Conservation (phyloP, 2,113 vertebrate species). For the Corythornis cristatus region DNA sequence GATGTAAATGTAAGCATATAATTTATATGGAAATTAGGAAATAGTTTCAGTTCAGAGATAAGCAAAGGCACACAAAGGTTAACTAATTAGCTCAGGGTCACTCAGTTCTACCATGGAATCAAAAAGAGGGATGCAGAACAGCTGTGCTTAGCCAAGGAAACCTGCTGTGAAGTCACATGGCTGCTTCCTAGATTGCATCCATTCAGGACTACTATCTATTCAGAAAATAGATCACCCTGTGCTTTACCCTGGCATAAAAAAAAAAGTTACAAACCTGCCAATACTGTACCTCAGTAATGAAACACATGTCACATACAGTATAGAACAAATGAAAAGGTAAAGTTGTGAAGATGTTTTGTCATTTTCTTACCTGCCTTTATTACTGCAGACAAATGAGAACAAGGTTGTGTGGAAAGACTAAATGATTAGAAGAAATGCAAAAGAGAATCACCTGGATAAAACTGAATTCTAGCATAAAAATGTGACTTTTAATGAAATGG, state of each 20-base stretch:
- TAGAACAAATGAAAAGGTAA: background rate
- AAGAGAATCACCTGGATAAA: background rate
- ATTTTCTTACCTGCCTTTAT: background rate
- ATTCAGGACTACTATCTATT: background rate
- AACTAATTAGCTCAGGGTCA: background rate
- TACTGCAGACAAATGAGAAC: background rate
- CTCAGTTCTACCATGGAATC: background rate
- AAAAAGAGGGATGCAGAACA: background rate
- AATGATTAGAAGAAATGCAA: background rate
- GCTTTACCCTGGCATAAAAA: background rate
- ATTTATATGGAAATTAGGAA: background rate
- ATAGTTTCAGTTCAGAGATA: background rate
- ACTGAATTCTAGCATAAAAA: background rate
- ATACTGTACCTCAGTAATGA: background rate
- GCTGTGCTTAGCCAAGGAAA: background rate
- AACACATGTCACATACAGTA: background rate
- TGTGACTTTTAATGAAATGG: background rate
- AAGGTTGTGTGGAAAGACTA: background rate
- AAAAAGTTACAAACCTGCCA: conserved; percentile 4
- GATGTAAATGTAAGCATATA: background rate
- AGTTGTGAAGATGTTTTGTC: background rate
- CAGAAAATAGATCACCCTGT: background rate
- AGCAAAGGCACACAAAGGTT: background rate
- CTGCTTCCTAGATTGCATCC: background rate
- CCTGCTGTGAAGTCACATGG: background rate